Conservation (phyloP, 2,797 vertebrate species). For the Momotus momota region DNA sequence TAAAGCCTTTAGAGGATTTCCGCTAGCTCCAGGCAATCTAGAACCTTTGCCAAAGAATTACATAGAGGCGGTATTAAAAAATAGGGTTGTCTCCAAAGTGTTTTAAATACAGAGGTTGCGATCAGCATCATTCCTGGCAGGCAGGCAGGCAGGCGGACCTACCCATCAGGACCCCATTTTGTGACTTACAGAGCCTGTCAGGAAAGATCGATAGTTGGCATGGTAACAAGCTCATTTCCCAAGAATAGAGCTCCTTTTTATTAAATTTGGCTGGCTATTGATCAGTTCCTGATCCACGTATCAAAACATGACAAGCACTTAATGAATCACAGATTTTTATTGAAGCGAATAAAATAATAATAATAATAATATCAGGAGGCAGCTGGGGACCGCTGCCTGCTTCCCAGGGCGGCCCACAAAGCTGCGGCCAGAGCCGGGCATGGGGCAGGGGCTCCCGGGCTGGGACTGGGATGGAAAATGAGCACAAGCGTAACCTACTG, state of each 20-base stretch:
- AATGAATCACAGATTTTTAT: conserved; percentile 70
- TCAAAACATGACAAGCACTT: conserved; percentile 75
- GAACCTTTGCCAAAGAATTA: conserved; percentile 28
- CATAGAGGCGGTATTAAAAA: not conserved
- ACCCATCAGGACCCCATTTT: conserved; percentile 64
- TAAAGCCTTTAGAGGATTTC: not conserved
- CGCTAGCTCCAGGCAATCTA: not conserved
- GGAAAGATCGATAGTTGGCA: conserved; percentile 81
- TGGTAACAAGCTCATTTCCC: conserved; percentile 77
- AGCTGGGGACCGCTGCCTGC: conserved; percentile 1
- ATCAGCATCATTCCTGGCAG: conserved; percentile 21
- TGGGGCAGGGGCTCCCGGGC: not conserved
- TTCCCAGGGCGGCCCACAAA: not conserved
- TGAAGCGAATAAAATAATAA: conserved; percentile 46
- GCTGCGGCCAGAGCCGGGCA: not conserved
- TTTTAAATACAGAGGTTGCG: conserved; percentile 11
- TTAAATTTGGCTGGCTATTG: conserved; percentile 81
- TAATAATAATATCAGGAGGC: not conserved
- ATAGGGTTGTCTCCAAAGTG: not conserved
- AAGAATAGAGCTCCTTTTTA: conserved; percentile 77
- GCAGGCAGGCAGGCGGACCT: conserved; percentile 16
- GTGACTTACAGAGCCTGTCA: conserved; percentile 60
- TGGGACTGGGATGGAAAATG: not conserved
- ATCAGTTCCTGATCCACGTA: conserved; percentile 75
- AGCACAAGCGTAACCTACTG: not conserved